phyloP scores from a whole-genome alignment of 2,113 vertebrate species.

The Nothoprocta perdicaria region DNA sequence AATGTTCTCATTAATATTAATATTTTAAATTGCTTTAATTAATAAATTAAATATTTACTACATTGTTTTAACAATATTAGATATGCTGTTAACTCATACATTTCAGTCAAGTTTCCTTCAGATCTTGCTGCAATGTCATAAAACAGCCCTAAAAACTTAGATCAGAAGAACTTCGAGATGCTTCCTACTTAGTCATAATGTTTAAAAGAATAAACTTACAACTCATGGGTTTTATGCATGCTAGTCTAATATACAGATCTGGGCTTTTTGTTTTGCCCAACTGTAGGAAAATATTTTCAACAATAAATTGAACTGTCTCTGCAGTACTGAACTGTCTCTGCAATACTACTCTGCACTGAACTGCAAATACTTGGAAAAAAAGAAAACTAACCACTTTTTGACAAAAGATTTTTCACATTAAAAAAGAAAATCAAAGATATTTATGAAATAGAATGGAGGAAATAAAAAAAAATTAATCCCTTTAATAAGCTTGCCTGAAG shows the following conservation, averaged over 20 bases:
- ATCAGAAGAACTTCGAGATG: neutral
- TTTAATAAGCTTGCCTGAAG: neutral
- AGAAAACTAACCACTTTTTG: neutral
- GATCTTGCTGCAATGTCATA: neutral
- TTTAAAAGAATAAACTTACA: slow-evolving; percentile 4
- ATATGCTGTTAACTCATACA: neutral
- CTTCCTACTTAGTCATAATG: neutral
- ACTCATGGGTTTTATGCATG: neutral
- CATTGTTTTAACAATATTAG: neutral
- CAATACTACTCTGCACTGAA: neutral
- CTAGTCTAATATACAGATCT: neutral
- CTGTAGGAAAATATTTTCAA: neutral
- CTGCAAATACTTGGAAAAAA: neutral
- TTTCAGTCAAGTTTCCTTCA: neutral
- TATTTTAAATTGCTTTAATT: too few relatives aligned
- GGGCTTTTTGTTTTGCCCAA: neutral
- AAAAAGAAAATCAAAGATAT: neutral
- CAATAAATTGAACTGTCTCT: neutral
- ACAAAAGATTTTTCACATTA: neutral
- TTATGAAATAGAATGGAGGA: neutral
- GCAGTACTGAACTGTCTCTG: neutral
- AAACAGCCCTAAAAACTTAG: neutral
- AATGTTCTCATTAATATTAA: neutral
- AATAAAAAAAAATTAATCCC: neutral
- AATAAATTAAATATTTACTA: too few relatives aligned